Evolutionary conservation across 2,113 vertebrate genomes (phyloP), one percentile per base, ranked within the genome.

Genomic region (Heliornis fulica): DNA sequence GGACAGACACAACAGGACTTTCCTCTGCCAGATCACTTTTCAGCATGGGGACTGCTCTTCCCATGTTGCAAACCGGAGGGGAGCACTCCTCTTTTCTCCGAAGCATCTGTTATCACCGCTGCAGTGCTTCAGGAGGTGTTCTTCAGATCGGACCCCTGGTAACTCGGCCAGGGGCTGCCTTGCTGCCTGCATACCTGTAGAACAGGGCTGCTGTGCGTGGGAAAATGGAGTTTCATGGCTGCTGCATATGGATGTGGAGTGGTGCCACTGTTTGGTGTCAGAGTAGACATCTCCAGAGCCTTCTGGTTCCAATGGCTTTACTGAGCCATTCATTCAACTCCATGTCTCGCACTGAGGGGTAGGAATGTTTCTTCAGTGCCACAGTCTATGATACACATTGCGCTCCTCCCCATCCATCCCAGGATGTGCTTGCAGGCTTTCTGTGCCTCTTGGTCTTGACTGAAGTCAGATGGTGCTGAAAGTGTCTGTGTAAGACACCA

Each of bases 401-500:
- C 32, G 23, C 34, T 50, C 32, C 34, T 70, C 40, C 36, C 51
- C 59, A 12, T 12, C 16, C 48, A 48, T 26, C 46, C n/a, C 54
- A 71, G 84, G 56, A 23, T 45, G 19, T 15, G 6, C 20, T 23
- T 36, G 18, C 22, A 53, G 54, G 51, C 40, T 32, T 34, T 54
- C 15, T 15, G 45, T 22, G 29, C 36, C 41, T 63, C 29, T 14
- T 43, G n/a, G 20, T 16, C 6, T 11, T 28, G 14, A 31, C n/a
- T 19, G 51, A 13, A 8, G 51, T 22, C 64, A 36, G 16, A 38
- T 43, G 5, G 28, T 28, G 20, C 56, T 54, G 78, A 38, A 74
- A 65, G 31, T 0, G 3, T 13, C 40, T 22, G 15, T 1, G 3
- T 48, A 20, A 69, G 51, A 34, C 15, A 2, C 25, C 0, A 0